Conservation (phyloP, 2,888 invertebrate species). For the Rhodophaea formosa region DNA sequence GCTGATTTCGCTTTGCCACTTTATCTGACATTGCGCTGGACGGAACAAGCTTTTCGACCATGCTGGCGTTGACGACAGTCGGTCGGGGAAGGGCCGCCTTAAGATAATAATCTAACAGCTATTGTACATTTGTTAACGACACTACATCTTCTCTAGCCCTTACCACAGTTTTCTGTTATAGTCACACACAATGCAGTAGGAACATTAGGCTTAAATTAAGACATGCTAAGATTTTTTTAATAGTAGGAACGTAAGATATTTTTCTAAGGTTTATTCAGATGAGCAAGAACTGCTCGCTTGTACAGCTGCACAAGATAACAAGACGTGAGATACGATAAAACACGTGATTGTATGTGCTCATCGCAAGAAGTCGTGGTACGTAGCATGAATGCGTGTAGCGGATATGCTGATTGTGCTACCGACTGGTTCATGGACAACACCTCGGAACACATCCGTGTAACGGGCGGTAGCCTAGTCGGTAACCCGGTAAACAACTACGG, state of each 20-base stretch:
- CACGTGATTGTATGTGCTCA: neutral
- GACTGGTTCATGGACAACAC: slow-evolving; percentile 7
- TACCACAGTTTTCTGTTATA: too few relatives aligned
- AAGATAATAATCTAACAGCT: too few relatives aligned
- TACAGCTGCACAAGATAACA: neutral
- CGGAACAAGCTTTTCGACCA: too few relatives aligned
- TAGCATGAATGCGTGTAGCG: slow-evolving; percentile 1
- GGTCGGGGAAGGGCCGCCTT: too few relatives aligned
- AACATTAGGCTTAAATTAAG: too few relatives aligned
- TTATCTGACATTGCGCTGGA: too few relatives aligned
- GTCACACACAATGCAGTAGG: too few relatives aligned
- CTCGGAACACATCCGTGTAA: slow-evolving; percentile 3
- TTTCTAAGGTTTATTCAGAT: neutral
- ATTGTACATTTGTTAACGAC: too few relatives aligned
- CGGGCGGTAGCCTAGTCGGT: neutral
- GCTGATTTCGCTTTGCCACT: too few relatives aligned
- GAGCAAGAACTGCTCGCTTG: neutral
- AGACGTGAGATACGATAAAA: neutral
- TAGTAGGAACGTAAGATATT: neutral
- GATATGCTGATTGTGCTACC: neutral
- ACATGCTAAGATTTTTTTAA: too few relatives aligned
- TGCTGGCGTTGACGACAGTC: too few relatives aligned
- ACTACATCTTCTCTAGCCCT: too few relatives aligned
- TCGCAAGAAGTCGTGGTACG: neutral
- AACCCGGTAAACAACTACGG: neutral